These are phyloP conservation scores for Aramus guarauna DNA, from an alignment of 2,113 vertebrate genomes.

Conservation along the genomic window DNA sequence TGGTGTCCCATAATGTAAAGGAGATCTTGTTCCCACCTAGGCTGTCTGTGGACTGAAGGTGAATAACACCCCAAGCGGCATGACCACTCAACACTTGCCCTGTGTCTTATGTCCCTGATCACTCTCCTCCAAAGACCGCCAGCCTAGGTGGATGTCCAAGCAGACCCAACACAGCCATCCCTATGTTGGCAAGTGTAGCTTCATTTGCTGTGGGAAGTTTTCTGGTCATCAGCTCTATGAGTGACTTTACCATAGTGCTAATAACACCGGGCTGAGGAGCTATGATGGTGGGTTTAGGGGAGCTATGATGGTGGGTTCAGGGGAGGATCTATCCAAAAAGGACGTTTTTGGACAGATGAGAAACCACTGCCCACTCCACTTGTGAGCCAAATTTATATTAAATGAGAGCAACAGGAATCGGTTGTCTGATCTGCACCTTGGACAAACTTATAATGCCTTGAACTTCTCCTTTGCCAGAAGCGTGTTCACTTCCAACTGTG, in stretches of 20 bases:
- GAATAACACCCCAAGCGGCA: accelerated
- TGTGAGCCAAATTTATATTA: background rate
- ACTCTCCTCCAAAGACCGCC: background rate
- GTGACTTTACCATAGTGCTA: background rate
- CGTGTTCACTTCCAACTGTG: background rate
- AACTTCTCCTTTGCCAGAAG: background rate
- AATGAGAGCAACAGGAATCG: background rate
- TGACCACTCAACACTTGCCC: background rate
- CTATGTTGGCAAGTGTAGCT: background rate
- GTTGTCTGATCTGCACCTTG: background rate
- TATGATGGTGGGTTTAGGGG: no score
- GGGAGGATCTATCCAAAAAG: background rate
- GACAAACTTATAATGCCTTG: background rate
- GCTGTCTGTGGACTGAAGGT: background rate
- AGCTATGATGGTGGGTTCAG: no score
- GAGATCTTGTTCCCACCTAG: background rate
- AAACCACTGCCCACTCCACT: background rate
- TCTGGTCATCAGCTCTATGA: background rate
- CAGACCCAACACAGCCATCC: background rate
- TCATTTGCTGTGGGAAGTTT: background rate
- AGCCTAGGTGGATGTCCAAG: background rate
- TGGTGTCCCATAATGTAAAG: background rate
- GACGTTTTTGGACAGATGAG: background rate
- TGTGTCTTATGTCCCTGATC: background rate
- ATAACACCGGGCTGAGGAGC: background rate